phyloP scores from a whole-genome alignment of 2,113 vertebrate genomes.

The Elephantulus edwardii region DNA sequence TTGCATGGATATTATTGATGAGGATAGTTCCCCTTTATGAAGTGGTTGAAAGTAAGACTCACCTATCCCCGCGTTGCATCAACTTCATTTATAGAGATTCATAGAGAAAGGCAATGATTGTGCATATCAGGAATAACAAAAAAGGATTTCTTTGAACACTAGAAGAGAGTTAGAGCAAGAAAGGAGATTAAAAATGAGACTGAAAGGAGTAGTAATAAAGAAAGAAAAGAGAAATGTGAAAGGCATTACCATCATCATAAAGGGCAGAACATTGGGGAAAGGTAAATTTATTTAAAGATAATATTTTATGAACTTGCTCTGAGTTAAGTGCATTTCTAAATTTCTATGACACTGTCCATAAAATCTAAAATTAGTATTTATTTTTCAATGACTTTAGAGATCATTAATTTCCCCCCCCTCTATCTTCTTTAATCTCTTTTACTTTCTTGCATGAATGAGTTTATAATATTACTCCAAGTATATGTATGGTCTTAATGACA shows the following conservation, averaged over 20 bases:
- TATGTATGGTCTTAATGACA: background rate
- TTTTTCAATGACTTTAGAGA: background rate
- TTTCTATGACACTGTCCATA: background rate
- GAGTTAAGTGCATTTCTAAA: background rate
- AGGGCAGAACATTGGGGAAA: background rate
- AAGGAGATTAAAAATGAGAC: background rate
- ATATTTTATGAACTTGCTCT: background rate
- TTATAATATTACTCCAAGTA: background rate
- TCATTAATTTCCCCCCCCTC: background rate
- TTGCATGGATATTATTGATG: no score
- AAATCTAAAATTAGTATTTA: background rate
- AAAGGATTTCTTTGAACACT: background rate
- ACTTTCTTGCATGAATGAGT: background rate
- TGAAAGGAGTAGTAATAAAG: background rate
- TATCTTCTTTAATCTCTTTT: background rate
- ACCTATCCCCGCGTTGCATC: no score
- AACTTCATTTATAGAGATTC: no score
- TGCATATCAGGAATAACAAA: background rate
- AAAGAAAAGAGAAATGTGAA: background rate
- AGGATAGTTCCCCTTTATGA: no score
- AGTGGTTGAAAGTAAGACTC: no score
- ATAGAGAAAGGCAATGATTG: background rate
- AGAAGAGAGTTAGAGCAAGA: background rate
- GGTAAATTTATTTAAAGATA: background rate
- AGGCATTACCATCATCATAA: rapidly evolving